Evolutionary conservation across 2,888 invertebrate genomes (phyloP).

Genomic region (Drosophila antonietae): DNA sequence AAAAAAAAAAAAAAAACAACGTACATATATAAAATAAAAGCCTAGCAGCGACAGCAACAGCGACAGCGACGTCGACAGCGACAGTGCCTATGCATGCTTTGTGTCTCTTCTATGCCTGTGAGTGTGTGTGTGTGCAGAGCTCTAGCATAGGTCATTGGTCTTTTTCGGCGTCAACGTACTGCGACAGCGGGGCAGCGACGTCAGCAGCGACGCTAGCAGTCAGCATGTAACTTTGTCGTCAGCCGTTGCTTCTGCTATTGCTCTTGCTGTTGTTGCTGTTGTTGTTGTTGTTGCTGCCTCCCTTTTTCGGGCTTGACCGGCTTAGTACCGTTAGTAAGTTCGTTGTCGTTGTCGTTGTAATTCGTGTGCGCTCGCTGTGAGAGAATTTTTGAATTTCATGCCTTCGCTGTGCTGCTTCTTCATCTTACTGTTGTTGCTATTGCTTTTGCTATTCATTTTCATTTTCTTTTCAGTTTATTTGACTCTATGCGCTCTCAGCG

Average conservation of each 20-base stretch:
- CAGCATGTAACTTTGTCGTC: conserved; percentile 81
- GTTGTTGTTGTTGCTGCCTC: conserved; percentile 64
- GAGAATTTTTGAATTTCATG: conserved; percentile 70
- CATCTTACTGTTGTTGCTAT: conserved; percentile 10
- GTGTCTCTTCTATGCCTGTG: conserved; percentile 15
- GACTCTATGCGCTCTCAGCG: conserved; percentile 46
- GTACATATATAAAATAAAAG: conserved; percentile 43
- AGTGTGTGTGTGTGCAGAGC: conserved; percentile 43
- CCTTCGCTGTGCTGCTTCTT: conserved; percentile 18
- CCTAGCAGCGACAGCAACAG: conserved; percentile 55
- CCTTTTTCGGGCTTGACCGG: conserved; percentile 73
- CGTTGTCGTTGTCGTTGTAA: conserved; percentile 65
- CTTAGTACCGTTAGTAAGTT: conserved; percentile 80
- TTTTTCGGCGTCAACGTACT: conserved; percentile 84
- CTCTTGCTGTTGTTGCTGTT: conserved; percentile 27
- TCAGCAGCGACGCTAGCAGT: conserved; percentile 44
- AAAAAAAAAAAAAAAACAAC: background rate
- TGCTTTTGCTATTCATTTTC: conserved; percentile 72
- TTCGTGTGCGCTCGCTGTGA: conserved; percentile 46
- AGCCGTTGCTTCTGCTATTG: conserved; percentile 41
- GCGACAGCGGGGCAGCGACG: conserved; percentile 66
- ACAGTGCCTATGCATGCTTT: conserved; percentile 51
- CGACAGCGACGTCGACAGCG: conserved; percentile 45
- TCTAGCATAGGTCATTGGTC: conserved; percentile 84
- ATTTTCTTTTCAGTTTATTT: conserved; percentile 75